These are phyloP conservation scores for Clostera curtula DNA, from an alignment of 2,888 invertebrate species.

Conservation along the genomic window DNA sequence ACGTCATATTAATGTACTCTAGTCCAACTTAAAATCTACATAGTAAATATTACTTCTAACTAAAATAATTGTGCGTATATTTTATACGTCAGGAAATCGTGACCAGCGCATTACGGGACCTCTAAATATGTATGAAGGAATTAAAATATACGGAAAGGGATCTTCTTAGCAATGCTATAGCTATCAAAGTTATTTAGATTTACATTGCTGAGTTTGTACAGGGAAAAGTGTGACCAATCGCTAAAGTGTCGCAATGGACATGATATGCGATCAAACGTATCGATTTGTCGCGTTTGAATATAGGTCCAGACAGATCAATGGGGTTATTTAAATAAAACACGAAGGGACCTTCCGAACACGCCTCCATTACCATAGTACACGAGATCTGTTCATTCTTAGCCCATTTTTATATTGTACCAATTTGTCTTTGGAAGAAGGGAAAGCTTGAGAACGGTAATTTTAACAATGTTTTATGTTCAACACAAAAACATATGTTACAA, in stretches of 20 bases:
- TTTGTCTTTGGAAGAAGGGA: conserved; percentile 9
- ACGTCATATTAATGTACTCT: no score
- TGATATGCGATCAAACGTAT: neutral
- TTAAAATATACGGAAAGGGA: conserved; percentile 50
- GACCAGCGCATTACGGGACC: conserved; percentile 38
- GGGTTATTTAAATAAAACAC: conserved; percentile 50
- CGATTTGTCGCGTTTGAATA: conserved; percentile 9
- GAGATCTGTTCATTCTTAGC: conserved; percentile 22
- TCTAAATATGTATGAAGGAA: conserved; percentile 60
- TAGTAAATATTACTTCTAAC: conserved; percentile 14
- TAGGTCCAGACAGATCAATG: conserved; percentile 39
- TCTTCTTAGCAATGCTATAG: no score
- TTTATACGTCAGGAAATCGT: conserved; percentile 37
- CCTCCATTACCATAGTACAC: conserved; percentile 36
- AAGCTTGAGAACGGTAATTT: neutral
- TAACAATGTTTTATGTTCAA: no score
- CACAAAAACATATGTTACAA: no score
- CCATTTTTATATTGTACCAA: conserved; percentile 18
- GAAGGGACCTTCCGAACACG: conserved; percentile 39
- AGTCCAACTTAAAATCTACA: conserved; percentile 11
- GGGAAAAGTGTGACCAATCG: neutral
- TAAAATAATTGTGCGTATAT: conserved; percentile 29
- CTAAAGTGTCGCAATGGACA: neutral
- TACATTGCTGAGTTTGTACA: neutral
- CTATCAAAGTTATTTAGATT: no score